Base-by-base conservation (phyloP, 2,888 invertebrate genomes). In the Eustalomyia histrio region DNA sequence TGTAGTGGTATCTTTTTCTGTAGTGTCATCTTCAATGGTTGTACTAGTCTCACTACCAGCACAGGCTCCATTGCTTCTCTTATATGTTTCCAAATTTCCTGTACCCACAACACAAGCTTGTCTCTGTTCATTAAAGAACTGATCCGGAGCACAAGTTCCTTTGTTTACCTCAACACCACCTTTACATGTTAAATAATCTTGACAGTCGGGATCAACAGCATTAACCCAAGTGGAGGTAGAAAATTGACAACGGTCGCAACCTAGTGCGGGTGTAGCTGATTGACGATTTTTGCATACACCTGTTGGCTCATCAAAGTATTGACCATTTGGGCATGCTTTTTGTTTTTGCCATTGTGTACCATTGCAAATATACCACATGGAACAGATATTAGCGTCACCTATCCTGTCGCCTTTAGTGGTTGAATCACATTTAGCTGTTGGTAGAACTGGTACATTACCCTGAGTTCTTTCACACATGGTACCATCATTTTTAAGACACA, bases 231-330 rank as follows among this genome's bases (percentile, higher is more conserved):
- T 21, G 2, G 76, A n/a, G 0, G 29, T 73, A 2, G 83, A 76
- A 35, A 53, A 83, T 39, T 85, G 79, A 35, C 86, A 87, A 29
- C 86, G 85, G 63, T 86, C 65, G 65, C 86, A 87, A 6, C 79
- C 60, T 9, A 67, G 58, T 0, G 57, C 16, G 0, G 85, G 35
- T 17, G 35, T 65, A 10, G 84, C 86, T 16, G 53, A 2, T 53
- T 75, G 57, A 7, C 86, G 85, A 8, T 52, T 6, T 3, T 55
- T 50, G 21, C 86, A 86, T 9, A 12, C 16, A 2, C 61, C n/a
- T 2, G 8, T 33, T 7, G n/a, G 3, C 4, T 74, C 72, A 72
- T 85, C 82, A 33, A 43, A 85, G 55, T 33, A 83, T 2, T 16
- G 52, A 7, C 65, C 74, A 53, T 9, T 50, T 1, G 4, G 1